Conservation (phyloP, 2,113 vertebrate genomes). For the Pagrus major region DNA sequence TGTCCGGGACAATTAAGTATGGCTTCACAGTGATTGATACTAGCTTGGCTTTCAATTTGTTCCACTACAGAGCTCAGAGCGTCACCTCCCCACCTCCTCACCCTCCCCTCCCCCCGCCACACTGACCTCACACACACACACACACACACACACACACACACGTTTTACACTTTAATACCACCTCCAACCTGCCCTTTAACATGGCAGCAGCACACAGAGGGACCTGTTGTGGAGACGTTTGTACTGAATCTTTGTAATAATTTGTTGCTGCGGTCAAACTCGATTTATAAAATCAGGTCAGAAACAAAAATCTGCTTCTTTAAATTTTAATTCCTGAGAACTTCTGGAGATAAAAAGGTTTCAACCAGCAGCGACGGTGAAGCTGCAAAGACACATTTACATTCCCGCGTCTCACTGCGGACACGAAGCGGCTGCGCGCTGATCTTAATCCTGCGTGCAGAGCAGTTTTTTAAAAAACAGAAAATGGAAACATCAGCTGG, state of each 20-base stretch:
- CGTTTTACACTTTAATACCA: not conserved
- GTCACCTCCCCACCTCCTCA: slow-evolving; percentile 23
- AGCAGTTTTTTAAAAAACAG: slow-evolving; percentile 42
- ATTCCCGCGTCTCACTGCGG: slow-evolving; percentile 4
- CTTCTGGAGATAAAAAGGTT: not conserved
- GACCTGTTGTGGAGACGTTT: not conserved
- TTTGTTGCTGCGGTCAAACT: not conserved
- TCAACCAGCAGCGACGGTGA: not conserved
- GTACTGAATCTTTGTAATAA: not conserved
- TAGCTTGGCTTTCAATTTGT: slow-evolving; percentile 99
- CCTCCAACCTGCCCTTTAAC: not conserved
- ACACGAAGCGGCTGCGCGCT: slow-evolving; percentile 8
- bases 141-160: slow-evolving; percentile 27
- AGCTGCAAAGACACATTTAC: slow-evolving; percentile 36
- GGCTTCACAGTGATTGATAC: slow-evolving; percentile 99
- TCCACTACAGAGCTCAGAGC: slow-evolving; percentile 92
- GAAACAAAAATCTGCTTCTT: not conserved
- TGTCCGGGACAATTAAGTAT: slow-evolving; percentile 96
- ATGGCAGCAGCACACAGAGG: not conserved
- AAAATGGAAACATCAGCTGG: slow-evolving; percentile 68
- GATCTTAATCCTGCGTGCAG: slow-evolving; percentile 43
- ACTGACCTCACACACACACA: slow-evolving; percentile 41
- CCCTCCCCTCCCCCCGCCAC: slow-evolving; percentile 7
- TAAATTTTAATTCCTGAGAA: not conserved
- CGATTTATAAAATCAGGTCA: not conserved